A percentile compares a stretch with the other conserved stretches of the same genome.
phyloP scores from a whole-genome alignment of 92 coral and sea anemone genomes.

The Virgularia gustaviana region DNA sequence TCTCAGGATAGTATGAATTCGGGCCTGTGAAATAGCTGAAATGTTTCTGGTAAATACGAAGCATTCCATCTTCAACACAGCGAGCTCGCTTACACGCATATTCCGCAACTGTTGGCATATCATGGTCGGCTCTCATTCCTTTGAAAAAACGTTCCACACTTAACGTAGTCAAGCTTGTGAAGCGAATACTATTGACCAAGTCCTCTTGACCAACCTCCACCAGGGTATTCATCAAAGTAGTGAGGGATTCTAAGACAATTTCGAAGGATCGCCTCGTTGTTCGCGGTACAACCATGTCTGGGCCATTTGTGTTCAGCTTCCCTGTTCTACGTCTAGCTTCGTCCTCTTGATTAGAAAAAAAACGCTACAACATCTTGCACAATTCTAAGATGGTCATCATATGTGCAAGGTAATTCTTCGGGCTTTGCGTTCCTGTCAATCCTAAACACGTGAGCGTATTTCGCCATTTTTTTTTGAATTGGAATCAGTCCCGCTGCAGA shows the following conservation, averaged over 20 bases:
- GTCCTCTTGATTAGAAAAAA: slow-evolving; percentile 22
- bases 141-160: slow-evolving; percentile 16
- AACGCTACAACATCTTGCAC: slow-evolving; percentile 32
- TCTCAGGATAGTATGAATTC: slow-evolving; percentile 47
- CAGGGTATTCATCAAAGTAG: slow-evolving; percentile 25
- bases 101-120: slow-evolving; percentile 14
- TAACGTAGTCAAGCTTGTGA: slow-evolving; percentile 32
- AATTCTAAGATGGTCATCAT: slow-evolving; percentile 16
- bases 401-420: slow-evolving; percentile 26
- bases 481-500: slow-evolving; percentile 53
- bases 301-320: slow-evolving; percentile 33
- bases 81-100: slow-evolving; percentile 37
- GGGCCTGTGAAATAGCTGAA: slow-evolving; percentile 55
- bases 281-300: slow-evolving; percentile 39
- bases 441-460: slow-evolving; percentile 46
- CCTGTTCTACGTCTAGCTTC: slow-evolving; percentile 33
- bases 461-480: slow-evolving; percentile 36
- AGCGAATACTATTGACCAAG: slow-evolving; percentile 19
- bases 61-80: slow-evolving; percentile 49
- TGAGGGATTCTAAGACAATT: slow-evolving; percentile 29
- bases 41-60: slow-evolving; percentile 48
- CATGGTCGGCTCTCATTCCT: slow-evolving; percentile 22
- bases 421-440: slow-evolving; percentile 34
- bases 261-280: slow-evolving; percentile 26
- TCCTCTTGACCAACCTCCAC: slow-evolving; percentile 34